Base-by-base conservation (phyloP, 2,888 invertebrate genomes). In the Elysia crispata region DNA sequence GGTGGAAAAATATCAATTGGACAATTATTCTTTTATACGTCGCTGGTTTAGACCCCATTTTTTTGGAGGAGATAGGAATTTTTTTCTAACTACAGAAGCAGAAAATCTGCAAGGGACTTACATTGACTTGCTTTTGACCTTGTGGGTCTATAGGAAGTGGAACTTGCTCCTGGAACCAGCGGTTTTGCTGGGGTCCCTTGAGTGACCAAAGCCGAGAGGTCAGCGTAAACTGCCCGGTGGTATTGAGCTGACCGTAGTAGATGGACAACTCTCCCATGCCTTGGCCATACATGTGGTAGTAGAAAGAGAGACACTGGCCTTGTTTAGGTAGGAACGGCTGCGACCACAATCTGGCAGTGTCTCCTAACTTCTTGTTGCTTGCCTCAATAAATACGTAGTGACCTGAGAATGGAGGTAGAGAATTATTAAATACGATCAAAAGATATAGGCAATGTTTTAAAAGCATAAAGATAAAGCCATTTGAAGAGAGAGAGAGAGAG, bases 211-310 rank as follows among this genome's bases (percentile, higher is more conserved):
- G 69, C 3, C 87, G 85, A 6, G 82, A 76, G 1, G 83, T 57
- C 11, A 87, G 86, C 11, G 86, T 78, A 5, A 82, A 33, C 64
- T 85, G 87, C 6, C 88, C 86, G 13, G 81, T 75, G 54, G 83
- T 81, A 77, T 86, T 86, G 1, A 88, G 86, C 81, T 85, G 80
- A 6, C 83, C 84, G 1, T 88, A 89, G 86, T 82, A 76, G 0
- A 89, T 84, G 62, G 84, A 85, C 11, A 91, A 84, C 0, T 83
- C 86, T 1, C 89, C 90, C 86, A 91, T 89, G 60, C 84, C 83
- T n/a, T 77, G 31, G n/a, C 91, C 90, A 83, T 88, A 86, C 90
- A 91, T 90, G 86, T 89, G 86, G 78, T 90, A 91, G 88, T 89
- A 91, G 85, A 91, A 90, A 33, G 88, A 85, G 60, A 91, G 77